phyloP scores from a whole-genome alignment of 2,113 vertebrate genomes.

The Colaptes auratus region DNA sequence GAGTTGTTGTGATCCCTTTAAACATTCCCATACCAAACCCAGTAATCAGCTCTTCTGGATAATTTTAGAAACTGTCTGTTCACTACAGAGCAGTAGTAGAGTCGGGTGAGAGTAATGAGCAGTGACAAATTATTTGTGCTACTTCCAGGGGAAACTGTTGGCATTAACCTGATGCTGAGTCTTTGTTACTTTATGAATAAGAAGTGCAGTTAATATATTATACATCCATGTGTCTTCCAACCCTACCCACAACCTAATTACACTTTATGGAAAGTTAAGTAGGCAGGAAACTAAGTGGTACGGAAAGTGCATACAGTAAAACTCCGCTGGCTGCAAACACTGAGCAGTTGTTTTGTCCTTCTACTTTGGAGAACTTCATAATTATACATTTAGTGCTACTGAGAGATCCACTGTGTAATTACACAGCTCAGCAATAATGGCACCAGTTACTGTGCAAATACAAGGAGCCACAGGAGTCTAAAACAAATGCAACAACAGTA shows the following conservation, averaged over 20 bases:
- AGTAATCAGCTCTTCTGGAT: constrained; percentile 55
- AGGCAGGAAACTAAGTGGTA: constrained; percentile 55
- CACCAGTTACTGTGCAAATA: constrained; percentile 59
- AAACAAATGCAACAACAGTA: constrained; percentile 50
- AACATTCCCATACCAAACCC: constrained; percentile 29
- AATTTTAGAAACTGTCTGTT: constrained; percentile 71
- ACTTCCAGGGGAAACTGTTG: constrained; percentile 60
- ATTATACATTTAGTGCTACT: constrained; percentile 71
- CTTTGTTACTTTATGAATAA: constrained; percentile 70
- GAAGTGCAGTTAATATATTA: constrained; percentile 68
- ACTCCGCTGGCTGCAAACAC: constrained; percentile 48
- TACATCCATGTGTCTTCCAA: constrained; percentile 62
- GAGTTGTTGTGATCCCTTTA: constrained; percentile 53
- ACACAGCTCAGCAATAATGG: constrained; percentile 66
- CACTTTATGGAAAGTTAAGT: constrained; percentile 67
- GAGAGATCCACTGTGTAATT: constrained; percentile 70
- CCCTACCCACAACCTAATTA: constrained; percentile 62
- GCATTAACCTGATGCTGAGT: constrained; percentile 46
- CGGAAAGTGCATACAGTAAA: constrained; percentile 5
- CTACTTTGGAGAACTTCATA: constrained; percentile 71
- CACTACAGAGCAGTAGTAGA: constrained; percentile 47
- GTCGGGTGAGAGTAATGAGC: constrained; percentile 30
- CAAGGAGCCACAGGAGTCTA: constrained; percentile 50
- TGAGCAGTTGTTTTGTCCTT: constrained; percentile 56
- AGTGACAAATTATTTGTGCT: constrained; percentile 73